Evolutionary conservation across 2,888 invertebrate genomes (phyloP).

Genomic region (Nasonovia ribisnigri): DNA sequence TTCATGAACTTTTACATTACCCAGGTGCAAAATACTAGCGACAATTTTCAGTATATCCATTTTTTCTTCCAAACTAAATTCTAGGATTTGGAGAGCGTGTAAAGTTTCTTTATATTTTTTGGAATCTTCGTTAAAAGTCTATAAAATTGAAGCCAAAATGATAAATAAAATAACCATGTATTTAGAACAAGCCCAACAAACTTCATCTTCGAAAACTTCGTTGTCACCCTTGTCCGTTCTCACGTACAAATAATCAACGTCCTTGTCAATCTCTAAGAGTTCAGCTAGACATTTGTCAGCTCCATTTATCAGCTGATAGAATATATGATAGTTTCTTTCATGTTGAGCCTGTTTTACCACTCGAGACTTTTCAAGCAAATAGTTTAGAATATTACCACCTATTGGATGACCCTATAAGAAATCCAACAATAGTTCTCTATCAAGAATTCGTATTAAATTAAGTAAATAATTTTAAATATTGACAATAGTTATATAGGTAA

Average conservation of each 20-base stretch:
- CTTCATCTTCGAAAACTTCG: slow-evolving; percentile 4
- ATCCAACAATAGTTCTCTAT: neutral
- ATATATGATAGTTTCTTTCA: slow-evolving; percentile 89
- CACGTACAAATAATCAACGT: slow-evolving; percentile 36
- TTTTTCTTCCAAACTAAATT: slow-evolving; percentile 86
- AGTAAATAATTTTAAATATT: neutral
- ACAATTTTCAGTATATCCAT: slow-evolving; percentile 88
- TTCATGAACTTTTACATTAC: slow-evolving; percentile 83
- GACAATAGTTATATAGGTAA: neutral
- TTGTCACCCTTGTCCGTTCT: slow-evolving; percentile 10
- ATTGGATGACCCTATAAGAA: slow-evolving; percentile 45
- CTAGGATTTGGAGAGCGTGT: slow-evolving; percentile 93
- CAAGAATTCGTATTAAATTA: neutral
- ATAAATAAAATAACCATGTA: neutral
- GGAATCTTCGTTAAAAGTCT: slow-evolving; percentile 78
- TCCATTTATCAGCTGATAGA: slow-evolving; percentile 87
- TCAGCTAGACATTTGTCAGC: slow-evolving; percentile 74
- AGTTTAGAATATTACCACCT: slow-evolving; percentile 61
- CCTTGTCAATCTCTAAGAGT: slow-evolving; percentile 39
- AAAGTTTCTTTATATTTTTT: slow-evolving; percentile 89
- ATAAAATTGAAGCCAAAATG: neutral
- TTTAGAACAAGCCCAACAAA: slow-evolving; percentile 9
- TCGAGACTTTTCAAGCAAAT: slow-evolving; percentile 76
- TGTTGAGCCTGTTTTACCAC: slow-evolving; percentile 79
- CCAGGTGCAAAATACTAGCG: slow-evolving; percentile 90